Base-by-base conservation (phyloP, 1,140 invertebrate genomes). In the Drosophila gunungcola region DNA sequence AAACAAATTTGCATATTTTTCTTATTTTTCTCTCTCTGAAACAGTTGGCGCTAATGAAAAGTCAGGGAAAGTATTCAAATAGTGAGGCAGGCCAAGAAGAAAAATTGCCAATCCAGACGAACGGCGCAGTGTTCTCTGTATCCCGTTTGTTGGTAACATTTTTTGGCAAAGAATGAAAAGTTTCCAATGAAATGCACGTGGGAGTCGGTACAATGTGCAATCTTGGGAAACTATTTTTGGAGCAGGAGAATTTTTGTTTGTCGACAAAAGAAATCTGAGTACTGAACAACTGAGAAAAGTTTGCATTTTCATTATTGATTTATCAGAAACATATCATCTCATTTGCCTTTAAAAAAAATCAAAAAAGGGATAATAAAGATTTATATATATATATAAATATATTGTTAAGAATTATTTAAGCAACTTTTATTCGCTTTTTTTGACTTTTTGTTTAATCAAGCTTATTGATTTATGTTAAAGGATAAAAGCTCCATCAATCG, bases 41-140 rank as follows among this genome's bases (percentile, higher is more conserved):
- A 74, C 83, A 86, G 83, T 86, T 86, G 83, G 75, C 63, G 83
- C 83, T 86, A 88, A 86, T 86, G 83, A 86, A 86, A 88, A 82
- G 73, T 49, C 43, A 48, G 48, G 38, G 42, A 39, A 36, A 69
- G 43, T 54, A 56, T 55, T 38, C 38, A 53, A 51, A 73, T 39
- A 73, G 51, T 62, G 69, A 73, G 68, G 57, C 27, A 73, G 72
- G 53, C 29, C 39, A 69, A 21, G 36, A 54, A 78, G 58, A 82
- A 78, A 78, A 78, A 80, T 80, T 69, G 42, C 42, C 68, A 80
- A 63, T 73, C 29, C 52, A 57, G 29, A 36, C 16, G 51, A 2
- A 11, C 16, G 7, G 39, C 6, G 27, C 11, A 9, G 16, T 9
- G 34, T 38, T 25, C 16, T 13, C 38, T 70, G 54, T 58, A 58